Conservation (phyloP, 2,888 invertebrate genomes). For the Parasteatoda lunata region DNA sequence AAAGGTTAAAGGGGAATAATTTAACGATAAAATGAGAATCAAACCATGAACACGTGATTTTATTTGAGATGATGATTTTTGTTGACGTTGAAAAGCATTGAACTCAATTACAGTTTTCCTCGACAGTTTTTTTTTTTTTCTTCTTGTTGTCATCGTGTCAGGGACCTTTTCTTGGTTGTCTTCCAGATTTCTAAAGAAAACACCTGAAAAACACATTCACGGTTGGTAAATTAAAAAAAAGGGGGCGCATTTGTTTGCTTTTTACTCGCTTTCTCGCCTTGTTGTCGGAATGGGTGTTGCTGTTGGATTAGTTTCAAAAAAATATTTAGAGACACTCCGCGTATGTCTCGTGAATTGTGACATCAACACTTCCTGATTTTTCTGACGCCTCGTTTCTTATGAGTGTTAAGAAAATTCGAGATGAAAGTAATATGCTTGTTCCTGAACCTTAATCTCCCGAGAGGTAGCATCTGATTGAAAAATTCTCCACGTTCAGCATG, state of each 20-base stretch:
- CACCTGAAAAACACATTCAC: background rate
- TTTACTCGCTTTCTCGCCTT: background rate
- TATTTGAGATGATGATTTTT: no score
- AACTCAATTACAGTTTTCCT: background rate
- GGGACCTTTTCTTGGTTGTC: conserved; percentile 44
- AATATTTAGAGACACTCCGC: conserved; percentile 1
- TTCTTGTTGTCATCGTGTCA: conserved; percentile 34
- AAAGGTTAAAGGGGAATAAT: no score
- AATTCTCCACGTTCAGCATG: no score
- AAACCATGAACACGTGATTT: no score
- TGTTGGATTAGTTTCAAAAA: conserved; percentile 17
- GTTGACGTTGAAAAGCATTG: conserved; percentile 9
- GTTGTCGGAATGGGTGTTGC: conserved; percentile 6
- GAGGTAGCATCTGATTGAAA: no score
- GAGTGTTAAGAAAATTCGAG: no score
- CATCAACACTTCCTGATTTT: conserved; percentile 19
- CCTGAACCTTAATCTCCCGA: no score
- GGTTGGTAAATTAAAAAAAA: background rate
- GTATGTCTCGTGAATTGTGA: conserved; percentile 11
- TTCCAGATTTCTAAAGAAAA: conserved; percentile 18
- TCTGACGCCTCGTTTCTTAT: no score
- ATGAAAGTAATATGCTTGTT: no score
- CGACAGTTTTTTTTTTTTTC: background rate
- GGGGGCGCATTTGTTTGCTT: background rate
- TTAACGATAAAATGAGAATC: no score